Evolutionary conservation across 2,888 invertebrate species (phyloP).

Genomic region (Corbicula japonica): DNA sequence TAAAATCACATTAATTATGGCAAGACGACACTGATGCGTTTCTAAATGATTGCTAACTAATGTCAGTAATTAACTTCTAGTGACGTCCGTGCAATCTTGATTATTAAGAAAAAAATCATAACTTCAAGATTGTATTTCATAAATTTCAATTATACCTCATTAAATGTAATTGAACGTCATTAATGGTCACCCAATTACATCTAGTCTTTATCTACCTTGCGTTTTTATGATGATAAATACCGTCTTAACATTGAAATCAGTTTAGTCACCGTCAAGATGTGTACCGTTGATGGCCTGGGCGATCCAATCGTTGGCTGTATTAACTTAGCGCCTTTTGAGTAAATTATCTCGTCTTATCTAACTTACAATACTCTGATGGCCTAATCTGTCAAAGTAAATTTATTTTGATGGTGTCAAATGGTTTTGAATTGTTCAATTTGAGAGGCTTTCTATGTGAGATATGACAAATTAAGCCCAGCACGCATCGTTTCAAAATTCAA

Average conservation of each 20-base stretch:
- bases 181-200: slow-evolving; percentile 10
- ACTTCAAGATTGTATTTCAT: slow-evolving; percentile 29
- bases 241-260: slow-evolving; percentile 22
- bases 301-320: slow-evolving; percentile 50
- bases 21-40: too few species aligned
- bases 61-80: slow-evolving; percentile 5
- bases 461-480: slow-evolving; percentile 47
- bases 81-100: slow-evolving; percentile 4
- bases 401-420: slow-evolving; percentile 56
- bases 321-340: slow-evolving; percentile 45
- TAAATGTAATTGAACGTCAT: slow-evolving; percentile 34
- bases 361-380: slow-evolving; percentile 53
- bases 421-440: slow-evolving; percentile 40
- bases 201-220: slow-evolving; percentile 3
- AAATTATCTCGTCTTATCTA: slow-evolving; percentile 59
- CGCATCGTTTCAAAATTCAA: too few species aligned
- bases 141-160: slow-evolving; percentile 44
- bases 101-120: slow-evolving; percentile 3
- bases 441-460: slow-evolving; percentile 35
- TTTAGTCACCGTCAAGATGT: slow-evolving; percentile 23
- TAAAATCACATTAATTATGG: too few species aligned
- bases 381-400: slow-evolving; percentile 66
- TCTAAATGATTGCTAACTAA: neutral
- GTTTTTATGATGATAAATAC: slow-evolving; percentile 1
- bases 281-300: slow-evolving; percentile 5